Percentiles rank a stretch among this genome's conserved stretches.
Evolutionary conservation across 2,113 vertebrate species (phyloP).

Genomic region (Pterocles gutturalis): DNA sequence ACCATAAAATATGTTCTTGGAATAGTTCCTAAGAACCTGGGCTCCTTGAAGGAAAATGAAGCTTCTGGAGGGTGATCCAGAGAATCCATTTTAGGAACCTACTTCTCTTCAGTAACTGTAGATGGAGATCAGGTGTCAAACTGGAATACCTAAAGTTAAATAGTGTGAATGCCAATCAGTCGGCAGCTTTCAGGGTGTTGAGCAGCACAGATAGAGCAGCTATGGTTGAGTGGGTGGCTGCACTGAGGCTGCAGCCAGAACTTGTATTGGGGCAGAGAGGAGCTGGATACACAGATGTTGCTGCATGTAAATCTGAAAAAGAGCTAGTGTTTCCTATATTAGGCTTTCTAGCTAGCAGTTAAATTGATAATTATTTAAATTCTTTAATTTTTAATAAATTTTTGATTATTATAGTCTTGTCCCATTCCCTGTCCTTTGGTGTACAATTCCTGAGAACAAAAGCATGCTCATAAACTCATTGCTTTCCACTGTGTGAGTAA

Average conservation of each 20-base stretch:
- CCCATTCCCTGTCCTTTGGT: not conserved
- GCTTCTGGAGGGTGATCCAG: not conserved
- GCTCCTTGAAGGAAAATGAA: not conserved
- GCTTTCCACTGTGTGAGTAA: accelerated
- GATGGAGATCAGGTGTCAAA: not conserved
- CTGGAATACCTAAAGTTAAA: not conserved
- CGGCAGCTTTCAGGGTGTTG: not conserved
- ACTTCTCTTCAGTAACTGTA: not conserved
- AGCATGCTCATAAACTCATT: not conserved
- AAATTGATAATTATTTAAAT: not conserved
- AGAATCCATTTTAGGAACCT: not conserved
- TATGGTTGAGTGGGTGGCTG: not conserved
- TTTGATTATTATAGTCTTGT: not conserved
- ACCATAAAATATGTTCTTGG: not conserved
- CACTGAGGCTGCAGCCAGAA: no score
- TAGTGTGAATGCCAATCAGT: not conserved
- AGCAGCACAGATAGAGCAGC: not conserved
- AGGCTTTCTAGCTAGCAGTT: not conserved
- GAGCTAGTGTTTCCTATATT: not conserved
- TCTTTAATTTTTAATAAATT: not conserved
- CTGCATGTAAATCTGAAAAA: not conserved
- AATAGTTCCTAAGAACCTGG: not conserved
- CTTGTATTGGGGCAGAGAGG: not conserved
- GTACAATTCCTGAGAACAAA: not conserved
- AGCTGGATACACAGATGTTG: not conserved